Evolutionary conservation across 2,113 vertebrate genomes (phyloP).

Genomic region (Pseudopipra pipra): DNA sequence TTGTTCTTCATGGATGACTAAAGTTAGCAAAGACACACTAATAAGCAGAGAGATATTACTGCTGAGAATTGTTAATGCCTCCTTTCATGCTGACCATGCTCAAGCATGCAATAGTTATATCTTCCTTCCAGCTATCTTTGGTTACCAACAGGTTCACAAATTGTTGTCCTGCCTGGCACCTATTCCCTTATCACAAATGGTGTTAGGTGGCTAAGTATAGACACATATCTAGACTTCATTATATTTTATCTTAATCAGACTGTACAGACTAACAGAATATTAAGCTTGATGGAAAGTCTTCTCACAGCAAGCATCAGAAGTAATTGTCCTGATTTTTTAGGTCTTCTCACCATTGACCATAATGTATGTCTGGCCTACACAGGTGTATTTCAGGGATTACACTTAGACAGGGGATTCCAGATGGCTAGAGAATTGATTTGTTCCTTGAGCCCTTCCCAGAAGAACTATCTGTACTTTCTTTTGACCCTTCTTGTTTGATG

Average conservation of each 20-base stretch:
- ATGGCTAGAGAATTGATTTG: neutral
- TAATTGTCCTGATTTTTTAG: neutral
- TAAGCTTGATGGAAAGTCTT: neutral
- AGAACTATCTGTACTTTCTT: neutral
- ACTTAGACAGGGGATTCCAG: neutral
- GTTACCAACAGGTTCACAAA: neutral
- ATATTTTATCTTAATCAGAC: neutral
- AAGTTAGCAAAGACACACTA: constrained; percentile 35
- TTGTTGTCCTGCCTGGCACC: neutral
- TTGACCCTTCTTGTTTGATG: neutral
- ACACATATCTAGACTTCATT: neutral
- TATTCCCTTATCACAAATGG: neutral
- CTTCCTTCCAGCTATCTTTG: neutral
- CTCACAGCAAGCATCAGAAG: neutral
- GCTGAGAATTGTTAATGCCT: constrained; percentile 8
- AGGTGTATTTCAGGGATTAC: neutral
- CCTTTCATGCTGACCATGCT: neutral
- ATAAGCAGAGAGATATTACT: constrained; percentile 7
- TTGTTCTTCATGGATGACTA: constrained; percentile 46
- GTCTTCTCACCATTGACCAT: neutral
- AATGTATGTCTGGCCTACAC: neutral
- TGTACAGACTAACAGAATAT: neutral
- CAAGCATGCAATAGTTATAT: neutral
- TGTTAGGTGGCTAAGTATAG: neutral
- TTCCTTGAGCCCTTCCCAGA: neutral